Percentiles rank a stretch among this genome's conserved stretches.
phyloP scores from a whole-genome alignment of 2,113 vertebrate genomes.

The Pollachius pollachius region DNA sequence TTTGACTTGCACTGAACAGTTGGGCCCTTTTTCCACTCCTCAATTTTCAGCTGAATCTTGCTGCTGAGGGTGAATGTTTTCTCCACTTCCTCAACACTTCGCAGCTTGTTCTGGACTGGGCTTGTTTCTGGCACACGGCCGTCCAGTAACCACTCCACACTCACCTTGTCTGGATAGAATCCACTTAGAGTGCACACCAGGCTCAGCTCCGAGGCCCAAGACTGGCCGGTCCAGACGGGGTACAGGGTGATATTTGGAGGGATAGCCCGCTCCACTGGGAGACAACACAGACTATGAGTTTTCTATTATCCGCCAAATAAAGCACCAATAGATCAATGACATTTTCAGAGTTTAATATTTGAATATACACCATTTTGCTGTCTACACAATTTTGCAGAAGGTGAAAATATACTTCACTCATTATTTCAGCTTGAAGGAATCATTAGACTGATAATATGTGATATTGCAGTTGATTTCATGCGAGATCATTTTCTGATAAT shows the following conservation, averaged over 20 bases:
- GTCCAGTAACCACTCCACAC: constrained; percentile 40
- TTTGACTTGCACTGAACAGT: constrained; percentile 40
- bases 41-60: constrained; percentile 33
- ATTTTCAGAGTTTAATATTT: background rate
- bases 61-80: constrained; percentile 42
- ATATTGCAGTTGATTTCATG: too few relatives aligned
- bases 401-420: too few relatives aligned
- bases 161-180: constrained; percentile 30
- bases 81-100: rapidly evolving
- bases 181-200: constrained; percentile 59
- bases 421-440: too few relatives aligned
- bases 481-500: too few relatives aligned
- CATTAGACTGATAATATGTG: too few relatives aligned
- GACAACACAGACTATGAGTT: constrained; percentile 15
- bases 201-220: constrained; percentile 14
- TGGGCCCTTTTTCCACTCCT: constrained; percentile 30
- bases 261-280: constrained; percentile 15
- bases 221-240: constrained; percentile 30
- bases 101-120: background rate
- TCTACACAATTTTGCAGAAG: too few relatives aligned
- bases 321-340: background rate
- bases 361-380: too few relatives aligned
- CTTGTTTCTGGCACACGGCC: rapidly evolving
- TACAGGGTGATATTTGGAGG: constrained; percentile 50
- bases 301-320: constrained; percentile 2